A percentile compares a stretch with the other conserved stretches of the same genome.
These are phyloP conservation scores for Plagiodera versicolora DNA, from an alignment of 2,888 invertebrate species.

Conservation along the genomic window DNA sequence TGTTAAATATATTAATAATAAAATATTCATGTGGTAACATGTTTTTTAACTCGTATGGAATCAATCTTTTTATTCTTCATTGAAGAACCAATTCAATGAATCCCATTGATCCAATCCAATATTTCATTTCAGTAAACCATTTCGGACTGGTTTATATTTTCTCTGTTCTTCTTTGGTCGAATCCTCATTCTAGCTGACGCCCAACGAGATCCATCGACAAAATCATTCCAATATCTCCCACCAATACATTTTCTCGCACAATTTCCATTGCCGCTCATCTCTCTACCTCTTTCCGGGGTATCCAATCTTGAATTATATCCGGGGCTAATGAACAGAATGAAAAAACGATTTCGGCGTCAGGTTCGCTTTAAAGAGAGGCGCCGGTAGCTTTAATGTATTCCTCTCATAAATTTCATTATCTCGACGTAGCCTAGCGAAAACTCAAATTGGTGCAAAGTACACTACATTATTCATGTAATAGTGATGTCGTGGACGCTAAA, in stretches of 20 bases:
- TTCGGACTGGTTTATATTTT: not conserved
- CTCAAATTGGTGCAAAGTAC: constrained; percentile 16
- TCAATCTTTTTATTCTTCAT: no score
- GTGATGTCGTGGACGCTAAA: constrained; percentile 7
- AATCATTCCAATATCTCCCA: not conserved
- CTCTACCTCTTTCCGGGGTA: not conserved
- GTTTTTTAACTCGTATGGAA: no score
- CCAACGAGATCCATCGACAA: not conserved
- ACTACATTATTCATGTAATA: constrained; percentile 15
- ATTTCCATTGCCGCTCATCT: not conserved
- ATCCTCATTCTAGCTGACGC: no score
- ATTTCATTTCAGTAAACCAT: no score
- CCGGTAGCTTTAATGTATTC: constrained; percentile 12
- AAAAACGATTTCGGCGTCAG: constrained; percentile 12
- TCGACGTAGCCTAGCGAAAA: constrained; percentile 9
- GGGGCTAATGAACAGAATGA: constrained; percentile 10
- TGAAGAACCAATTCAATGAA: no score
- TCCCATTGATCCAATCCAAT: no score
- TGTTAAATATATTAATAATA: no score
- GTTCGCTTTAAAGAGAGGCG: constrained; percentile 3
- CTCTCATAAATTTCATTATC: constrained; percentile 16
- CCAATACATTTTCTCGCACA: not conserved
- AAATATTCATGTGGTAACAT: no score
- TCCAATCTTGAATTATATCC: constrained; percentile 1
- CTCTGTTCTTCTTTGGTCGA: not conserved